Evolutionary conservation across 1,140 invertebrate genomes (phyloP), one percentile per base, ranked within the genome.

Genomic region (Penaeus vannamei): DNA sequence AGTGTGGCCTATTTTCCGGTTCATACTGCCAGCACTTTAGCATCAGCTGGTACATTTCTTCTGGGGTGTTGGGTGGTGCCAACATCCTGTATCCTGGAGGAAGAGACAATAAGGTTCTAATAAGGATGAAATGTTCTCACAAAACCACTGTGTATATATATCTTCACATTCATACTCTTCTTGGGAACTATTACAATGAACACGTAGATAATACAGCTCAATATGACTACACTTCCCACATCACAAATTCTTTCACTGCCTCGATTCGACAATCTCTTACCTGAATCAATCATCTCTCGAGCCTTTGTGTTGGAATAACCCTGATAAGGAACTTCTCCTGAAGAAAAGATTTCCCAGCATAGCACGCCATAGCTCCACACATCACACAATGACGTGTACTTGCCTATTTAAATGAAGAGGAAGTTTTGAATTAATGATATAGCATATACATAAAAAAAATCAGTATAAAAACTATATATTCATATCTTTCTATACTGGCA

Each of bases 321-420:
- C 64, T 96, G 96, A 92, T 99, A 99, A 0, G 98, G 98, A 87
- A 97, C 98, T 90, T 96, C 96, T 19, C 98, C 98, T 93, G 96
- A 96, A 0, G 97, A 97, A 94, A 99, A 99, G 92, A 99, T 97
- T 94, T 99, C 98, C 98, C 98, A 99, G 94, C 97, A 96, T 64
- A 99, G 94, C 89, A 99, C 97, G 29, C 98, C 98, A 93, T 98
- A 99, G 92, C 97, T 98, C 98, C 98, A 99, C n/a, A 99, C 97
- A 94, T 99, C 98, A 93, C 98, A 99, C 4, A 99, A 93, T 0
- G 97, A 97, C n/a, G 98, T 99, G 93, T 99, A 99, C 94, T 97
- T 97, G 53, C 97, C 97, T 97, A 91, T 4, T 91, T 91, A 91
- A 85, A 83, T 83, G 46, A 88, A 91, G 72, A 86, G 0, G 91